Conservation (phyloP, 35 echinoderm and acorn worm genomes). For the Patiria miniata region DNA sequence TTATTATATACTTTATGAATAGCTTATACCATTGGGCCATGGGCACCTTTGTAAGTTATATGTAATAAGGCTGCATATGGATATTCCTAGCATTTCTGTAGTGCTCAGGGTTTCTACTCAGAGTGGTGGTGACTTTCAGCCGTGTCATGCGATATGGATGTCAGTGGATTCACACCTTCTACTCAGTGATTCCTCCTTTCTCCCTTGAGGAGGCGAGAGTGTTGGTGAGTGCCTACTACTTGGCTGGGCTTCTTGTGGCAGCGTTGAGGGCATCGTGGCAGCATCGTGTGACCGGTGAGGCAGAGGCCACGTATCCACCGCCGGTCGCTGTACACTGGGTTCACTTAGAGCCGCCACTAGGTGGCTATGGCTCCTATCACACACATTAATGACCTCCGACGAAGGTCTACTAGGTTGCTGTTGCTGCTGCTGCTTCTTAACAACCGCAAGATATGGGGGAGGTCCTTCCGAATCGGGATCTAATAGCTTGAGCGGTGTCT, state of each 20-base stretch:
- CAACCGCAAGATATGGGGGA: slow-evolving; percentile 77
- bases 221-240: slow-evolving; percentile 14
- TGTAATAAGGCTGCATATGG: slow-evolving; percentile 25
- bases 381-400: slow-evolving; percentile 65
- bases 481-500: slow-evolving; percentile 57
- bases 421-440: slow-evolving; percentile 56
- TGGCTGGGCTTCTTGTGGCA: neutral
- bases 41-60: neutral
- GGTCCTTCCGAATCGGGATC: slow-evolving; percentile 77
- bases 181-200: neutral
- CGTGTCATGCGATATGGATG: slow-evolving; percentile 7
- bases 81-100: slow-evolving; percentile 19
- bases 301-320: slow-evolving; percentile 10
- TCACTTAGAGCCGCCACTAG: slow-evolving; percentile 21
- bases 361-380: slow-evolving; percentile 55
- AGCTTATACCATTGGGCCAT: slow-evolving; percentile 7
- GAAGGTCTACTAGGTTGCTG: slow-evolving; percentile 41
- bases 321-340: neutral
- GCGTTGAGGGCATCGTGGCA: slow-evolving; percentile 5
- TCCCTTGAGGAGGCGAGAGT: neutral
- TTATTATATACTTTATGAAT: slow-evolving; percentile 18
- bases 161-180: slow-evolving; percentile 24
- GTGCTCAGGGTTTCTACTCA: neutral
- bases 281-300: slow-evolving; percentile 10
- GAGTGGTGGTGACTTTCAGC: slow-evolving; percentile 1